phyloP scores from a whole-genome alignment of 2,113 vertebrate genomes.

The Axis porcinus region DNA sequence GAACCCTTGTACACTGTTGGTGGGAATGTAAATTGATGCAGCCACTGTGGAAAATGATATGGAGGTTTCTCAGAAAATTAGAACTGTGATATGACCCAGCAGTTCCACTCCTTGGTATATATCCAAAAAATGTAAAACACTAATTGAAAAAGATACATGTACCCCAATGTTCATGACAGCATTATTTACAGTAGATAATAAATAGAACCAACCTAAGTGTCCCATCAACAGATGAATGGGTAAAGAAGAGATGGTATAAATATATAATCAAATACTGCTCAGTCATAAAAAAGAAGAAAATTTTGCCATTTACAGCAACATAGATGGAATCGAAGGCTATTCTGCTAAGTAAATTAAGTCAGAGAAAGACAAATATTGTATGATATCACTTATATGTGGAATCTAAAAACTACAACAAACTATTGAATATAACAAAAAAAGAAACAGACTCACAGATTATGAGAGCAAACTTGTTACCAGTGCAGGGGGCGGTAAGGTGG shows the following conservation, averaged over 20 bases:
- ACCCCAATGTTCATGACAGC: neutral
- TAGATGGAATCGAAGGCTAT: neutral
- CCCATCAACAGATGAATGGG: neutral
- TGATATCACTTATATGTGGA: neutral
- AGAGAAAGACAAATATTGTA: neutral
- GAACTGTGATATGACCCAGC: neutral
- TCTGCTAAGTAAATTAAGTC: neutral
- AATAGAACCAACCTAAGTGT: neutral
- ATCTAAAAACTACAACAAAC: neutral
- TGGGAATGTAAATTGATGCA: neutral
- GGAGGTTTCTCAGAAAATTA: neutral
- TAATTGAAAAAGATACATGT: neutral
- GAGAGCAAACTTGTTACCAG: neutral
- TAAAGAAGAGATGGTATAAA: neutral
- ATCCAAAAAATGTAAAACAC: neutral
- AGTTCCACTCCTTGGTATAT: neutral
- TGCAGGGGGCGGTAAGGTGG: neutral
- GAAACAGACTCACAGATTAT: neutral
- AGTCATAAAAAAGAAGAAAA: neutral
- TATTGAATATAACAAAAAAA: neutral
- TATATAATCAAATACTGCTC: neutral
- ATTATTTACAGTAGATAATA: neutral
- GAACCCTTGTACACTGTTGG: neutral
- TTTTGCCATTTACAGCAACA: neutral
- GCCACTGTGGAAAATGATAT: neutral